These are phyloP conservation scores for Andrena chrysosceles DNA, from an alignment of 2,888 invertebrate species.

Conservation along the genomic window DNA sequence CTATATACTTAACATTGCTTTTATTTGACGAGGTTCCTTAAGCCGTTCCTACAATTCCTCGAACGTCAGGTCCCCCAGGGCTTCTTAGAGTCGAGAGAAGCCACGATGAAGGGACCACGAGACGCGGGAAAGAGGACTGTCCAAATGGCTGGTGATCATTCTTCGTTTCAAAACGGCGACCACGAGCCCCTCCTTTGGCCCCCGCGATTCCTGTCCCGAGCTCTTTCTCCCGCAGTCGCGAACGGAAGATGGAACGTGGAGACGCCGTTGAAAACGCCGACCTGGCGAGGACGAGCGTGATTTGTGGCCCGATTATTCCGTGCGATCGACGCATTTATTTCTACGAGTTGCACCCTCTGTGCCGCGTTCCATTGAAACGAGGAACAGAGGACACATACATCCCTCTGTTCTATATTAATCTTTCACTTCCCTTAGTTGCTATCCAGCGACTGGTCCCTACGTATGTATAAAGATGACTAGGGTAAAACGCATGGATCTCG, in stretches of 20 bases:
- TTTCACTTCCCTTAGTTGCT: slow-evolving; percentile 21
- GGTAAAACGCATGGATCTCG: neutral
- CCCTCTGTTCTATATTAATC: slow-evolving; percentile 1
- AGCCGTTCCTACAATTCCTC: too few species aligned
- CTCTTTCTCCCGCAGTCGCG: slow-evolving; percentile 16
- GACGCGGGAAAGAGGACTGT: slow-evolving; percentile 13
- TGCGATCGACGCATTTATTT: slow-evolving; percentile 65
- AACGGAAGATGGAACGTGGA: slow-evolving; percentile 43
- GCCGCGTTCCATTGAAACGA: neutral
- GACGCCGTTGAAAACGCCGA: slow-evolving; percentile 58
- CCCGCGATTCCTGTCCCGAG: too few species aligned
- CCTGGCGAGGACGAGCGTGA: slow-evolving; percentile 54
- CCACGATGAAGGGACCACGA: too few species aligned
- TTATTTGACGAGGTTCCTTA: too few species aligned
- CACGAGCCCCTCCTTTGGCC: too few species aligned
- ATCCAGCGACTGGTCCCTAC: slow-evolving; percentile 15
- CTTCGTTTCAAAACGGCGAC: slow-evolving; percentile 61
- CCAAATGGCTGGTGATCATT: slow-evolving; percentile 55
- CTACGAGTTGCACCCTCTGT: slow-evolving; percentile 22
- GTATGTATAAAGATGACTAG: neutral
- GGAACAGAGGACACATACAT: neutral
- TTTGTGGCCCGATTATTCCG: slow-evolving; percentile 66
- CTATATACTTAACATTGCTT: too few species aligned
- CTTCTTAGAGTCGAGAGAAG: too few species aligned
- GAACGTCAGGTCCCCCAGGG: too few species aligned